Evolutionary conservation across 2,888 invertebrate genomes (phyloP), one percentile per base, ranked within the genome.

Genomic region (Rosalia funebris): DNA sequence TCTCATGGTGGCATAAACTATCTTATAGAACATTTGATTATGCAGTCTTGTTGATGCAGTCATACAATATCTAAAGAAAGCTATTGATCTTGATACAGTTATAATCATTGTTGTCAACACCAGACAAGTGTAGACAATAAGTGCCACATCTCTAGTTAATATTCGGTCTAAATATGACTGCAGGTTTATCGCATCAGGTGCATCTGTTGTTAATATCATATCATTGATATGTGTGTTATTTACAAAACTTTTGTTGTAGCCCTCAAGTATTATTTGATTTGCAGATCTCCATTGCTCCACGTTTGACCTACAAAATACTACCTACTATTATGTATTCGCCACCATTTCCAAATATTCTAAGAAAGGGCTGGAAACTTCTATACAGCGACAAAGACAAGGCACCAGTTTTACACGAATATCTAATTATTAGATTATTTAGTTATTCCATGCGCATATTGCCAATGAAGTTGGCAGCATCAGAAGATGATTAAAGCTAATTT

Each of bases 31-130:
- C 81, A 81, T 88, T 7, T 70, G 77, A 64, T 85, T 83, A 71
- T 90, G 90, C 2, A 89, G 77, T 39, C 73, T 81, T 48, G 79
- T 81, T 0, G 89, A 87, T 0, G 88, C 84, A 12, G 77, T 79
- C 76, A 87, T 83, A 66, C 85, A 85, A 58, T 74, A 75, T n/a
- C n/a, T n/a, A n/a, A n/a, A n/a, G n/a, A n/a, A n/a, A n/a, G n/a
- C n/a, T n/a, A n/a, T n/a, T n/a, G 85, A 84, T 62, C 86, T 80
- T 0, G 79, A 53, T 1, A 86, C 54, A 0, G 84, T 82, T 1
- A 84, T 36, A 1, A 81, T 16, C 12, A 86, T 75, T n/a, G 83
- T 81, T 20, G 66, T 44, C 5, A 60, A 45, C 7, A 74, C 67
- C 17, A 76, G 39, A 2, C 55, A 46, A 17, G 56, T 62, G 37